Conservation (phyloP, 2,888 invertebrate genomes). For the Himalopsyche kuldschensis region DNA sequence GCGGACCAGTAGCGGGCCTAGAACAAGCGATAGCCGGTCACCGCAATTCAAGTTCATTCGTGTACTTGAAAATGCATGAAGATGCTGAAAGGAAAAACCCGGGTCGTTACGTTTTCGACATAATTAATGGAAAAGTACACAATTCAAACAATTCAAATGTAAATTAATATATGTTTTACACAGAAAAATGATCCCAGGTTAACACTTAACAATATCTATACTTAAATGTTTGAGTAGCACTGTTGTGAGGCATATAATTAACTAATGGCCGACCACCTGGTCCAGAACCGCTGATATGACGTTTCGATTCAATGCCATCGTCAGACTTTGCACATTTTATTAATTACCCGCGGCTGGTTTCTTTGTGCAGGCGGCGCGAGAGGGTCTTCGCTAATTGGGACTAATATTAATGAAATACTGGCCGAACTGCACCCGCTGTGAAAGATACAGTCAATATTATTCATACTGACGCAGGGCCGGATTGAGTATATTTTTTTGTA, state of each 20-base stretch:
- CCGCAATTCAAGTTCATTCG: too few species aligned
- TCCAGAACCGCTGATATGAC: neutral
- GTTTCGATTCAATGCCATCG: neutral
- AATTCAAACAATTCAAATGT: too few species aligned
- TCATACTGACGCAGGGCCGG: neutral
- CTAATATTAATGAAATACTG: neutral
- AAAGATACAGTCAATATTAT: neutral
- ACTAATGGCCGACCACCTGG: neutral
- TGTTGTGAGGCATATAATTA: neutral
- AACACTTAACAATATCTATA: too few species aligned
- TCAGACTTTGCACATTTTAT: slow-evolving; percentile 6
- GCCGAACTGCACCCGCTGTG: neutral
- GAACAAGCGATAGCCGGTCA: too few species aligned
- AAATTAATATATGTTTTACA: too few species aligned
- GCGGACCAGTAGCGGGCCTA: too few species aligned
- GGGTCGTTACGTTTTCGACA: too few species aligned
- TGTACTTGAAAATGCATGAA: too few species aligned
- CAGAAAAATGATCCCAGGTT: too few species aligned
- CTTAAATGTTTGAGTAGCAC: too few species aligned
- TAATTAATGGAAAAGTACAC: too few species aligned
- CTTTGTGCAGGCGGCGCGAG: neutral
- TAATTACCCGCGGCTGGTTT: neutral
- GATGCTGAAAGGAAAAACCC: too few species aligned
- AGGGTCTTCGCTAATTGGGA: slow-evolving; percentile 16
- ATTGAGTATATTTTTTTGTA: neutral